Evolutionary conservation across 2,888 invertebrate genomes (phyloP).

Genomic region (Drosophila birchii): DNA sequence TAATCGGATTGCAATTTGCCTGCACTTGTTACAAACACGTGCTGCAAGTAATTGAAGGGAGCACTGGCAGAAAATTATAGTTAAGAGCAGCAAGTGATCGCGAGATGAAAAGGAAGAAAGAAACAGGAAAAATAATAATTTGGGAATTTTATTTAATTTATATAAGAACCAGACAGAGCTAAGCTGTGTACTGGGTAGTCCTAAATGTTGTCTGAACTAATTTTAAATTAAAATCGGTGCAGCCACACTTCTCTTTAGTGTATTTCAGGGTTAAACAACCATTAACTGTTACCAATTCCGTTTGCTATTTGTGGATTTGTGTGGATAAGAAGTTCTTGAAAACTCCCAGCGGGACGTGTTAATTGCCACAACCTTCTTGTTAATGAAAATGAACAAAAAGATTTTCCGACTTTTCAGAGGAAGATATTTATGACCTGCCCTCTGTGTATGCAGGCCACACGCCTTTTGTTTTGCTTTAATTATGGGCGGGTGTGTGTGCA

Average conservation of each 20-base stretch:
- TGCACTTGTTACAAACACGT: slow-evolving; percentile 65
- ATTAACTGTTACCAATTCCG: slow-evolving; percentile 25
- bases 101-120: neutral
- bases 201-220: neutral
- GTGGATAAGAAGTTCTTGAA: slow-evolving; percentile 31
- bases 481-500: slow-evolving; percentile 53
- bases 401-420: slow-evolving; percentile 20
- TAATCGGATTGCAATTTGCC: slow-evolving; percentile 78
- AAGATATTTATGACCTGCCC: slow-evolving; percentile 48
- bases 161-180: no score
- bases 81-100: no score
- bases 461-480: slow-evolving; percentile 71
- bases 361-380: slow-evolving; percentile 67
- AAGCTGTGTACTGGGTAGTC: no score
- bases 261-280: slow-evolving; percentile 6
- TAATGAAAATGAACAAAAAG: slow-evolving; percentile 57
- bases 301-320: slow-evolving; percentile 31
- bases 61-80: neutral
- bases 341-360: slow-evolving; percentile 51
- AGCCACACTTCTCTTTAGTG: neutral
- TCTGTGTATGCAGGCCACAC: slow-evolving; percentile 11
- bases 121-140: neutral
- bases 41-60: slow-evolving; percentile 38
- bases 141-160: no score
- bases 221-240: neutral